phyloP scores from a whole-genome alignment of 2,888 invertebrate species.

The Cenopis cana region DNA sequence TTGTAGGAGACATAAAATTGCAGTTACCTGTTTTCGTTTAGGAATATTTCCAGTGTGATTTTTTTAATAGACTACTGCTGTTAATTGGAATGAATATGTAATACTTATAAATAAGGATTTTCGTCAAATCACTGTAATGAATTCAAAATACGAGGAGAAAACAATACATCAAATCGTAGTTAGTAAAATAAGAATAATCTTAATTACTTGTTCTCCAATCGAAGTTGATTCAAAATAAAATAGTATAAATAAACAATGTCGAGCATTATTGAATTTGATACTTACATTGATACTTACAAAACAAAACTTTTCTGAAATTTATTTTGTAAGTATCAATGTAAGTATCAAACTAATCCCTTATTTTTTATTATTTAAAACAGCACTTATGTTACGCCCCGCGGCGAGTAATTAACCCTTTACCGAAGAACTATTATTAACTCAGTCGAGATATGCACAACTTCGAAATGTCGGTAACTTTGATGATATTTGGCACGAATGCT shows the following conservation, averaged over 20 bases:
- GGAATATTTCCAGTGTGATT: neutral
- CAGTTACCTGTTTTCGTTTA: neutral
- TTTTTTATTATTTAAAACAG: no score
- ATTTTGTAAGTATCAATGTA: no score
- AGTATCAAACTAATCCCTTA: no score
- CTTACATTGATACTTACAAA: no score
- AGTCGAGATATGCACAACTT: no score
- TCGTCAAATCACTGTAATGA: slow-evolving; percentile 30
- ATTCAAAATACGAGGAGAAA: slow-evolving; percentile 28
- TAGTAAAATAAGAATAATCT: slow-evolving; percentile 47
- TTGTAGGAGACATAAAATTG: neutral
- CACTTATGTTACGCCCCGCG: no score
- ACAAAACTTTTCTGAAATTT: no score
- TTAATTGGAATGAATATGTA: slow-evolving; percentile 18
- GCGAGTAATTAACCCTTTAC: no score
- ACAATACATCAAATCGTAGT: slow-evolving; percentile 39
- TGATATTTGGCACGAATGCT: no score
- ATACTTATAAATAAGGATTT: slow-evolving; percentile 20
- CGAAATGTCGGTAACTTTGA: no score
- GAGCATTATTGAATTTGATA: neutral
- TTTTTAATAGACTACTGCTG: neutral
- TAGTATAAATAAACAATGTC: slow-evolving; percentile 47
- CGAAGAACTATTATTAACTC: no score
- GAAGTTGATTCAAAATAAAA: slow-evolving; percentile 68
- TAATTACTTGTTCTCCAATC: slow-evolving; percentile 62